Evolutionary conservation across 2,797 vertebrate species (phyloP), one percentile per base, ranked within the genome.

Genomic region (Gymnothorax reevesii): DNA sequence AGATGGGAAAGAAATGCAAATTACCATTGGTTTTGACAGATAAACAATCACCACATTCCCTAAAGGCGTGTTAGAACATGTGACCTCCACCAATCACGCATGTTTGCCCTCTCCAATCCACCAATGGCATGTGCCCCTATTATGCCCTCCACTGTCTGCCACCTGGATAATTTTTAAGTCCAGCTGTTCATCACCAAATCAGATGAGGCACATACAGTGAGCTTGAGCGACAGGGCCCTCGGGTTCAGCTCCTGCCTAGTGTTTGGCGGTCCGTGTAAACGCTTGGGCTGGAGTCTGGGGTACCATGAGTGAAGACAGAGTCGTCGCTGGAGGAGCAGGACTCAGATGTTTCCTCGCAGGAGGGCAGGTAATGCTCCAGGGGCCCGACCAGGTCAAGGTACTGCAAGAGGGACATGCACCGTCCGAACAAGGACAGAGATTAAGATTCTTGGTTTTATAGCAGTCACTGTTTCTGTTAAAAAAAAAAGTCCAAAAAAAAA

Each of bases 331-430:
- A 99, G 82, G 98, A 99, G 89, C 98, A 99, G 91, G 97, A 98
- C 94, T 97, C 98, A 92, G 96, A 97, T 0, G 97, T 96, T 88
- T 98, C 98, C 91, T 97, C 98, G 0, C 97, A 96, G 0, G 97
- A 96, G 0, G 98, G 97, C 0, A 98, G 97, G 87, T 98, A 99
- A 92, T 98, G 98, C 92, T 98, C 98, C 0, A 99, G 99, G 25
- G 98, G 98, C 64, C 98, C 97, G 6, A 98, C 98, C 88, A 99
- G 94, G 93, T 99, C 98, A 93, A 99, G 94, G 89, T 99, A 99
- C 98, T 99, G 93, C 1, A 83, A 84, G 69, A 3, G 7, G 49
- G 57, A 20, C 82, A 82, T 12, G 12, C 55, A 57, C 54, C 33
- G 25, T 33, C 64, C n/a, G 64, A n/a, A 69, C n/a, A 8, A 8